Conservation (phyloP, 2,888 invertebrate species). For the Hypomecis punctinalis region DNA sequence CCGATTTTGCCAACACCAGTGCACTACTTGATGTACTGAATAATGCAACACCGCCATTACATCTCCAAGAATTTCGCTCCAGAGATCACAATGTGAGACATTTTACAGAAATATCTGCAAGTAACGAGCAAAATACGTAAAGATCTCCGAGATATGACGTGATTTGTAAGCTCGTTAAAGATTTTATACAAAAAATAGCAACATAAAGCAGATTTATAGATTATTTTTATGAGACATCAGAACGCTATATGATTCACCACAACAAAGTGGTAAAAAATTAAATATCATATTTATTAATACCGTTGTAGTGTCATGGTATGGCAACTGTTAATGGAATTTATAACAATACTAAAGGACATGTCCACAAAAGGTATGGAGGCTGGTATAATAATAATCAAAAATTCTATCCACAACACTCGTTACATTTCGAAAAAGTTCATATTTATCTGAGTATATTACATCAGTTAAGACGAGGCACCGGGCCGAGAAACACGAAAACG, state of each 20-base stretch:
- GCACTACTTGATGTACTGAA: slow-evolving; percentile 28
- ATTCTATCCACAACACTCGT: no score
- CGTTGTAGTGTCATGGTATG: no score
- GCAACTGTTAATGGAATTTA: no score
- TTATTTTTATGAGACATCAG: slow-evolving; percentile 7
- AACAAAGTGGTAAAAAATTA: slow-evolving; percentile 3
- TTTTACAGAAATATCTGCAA: slow-evolving; percentile 27
- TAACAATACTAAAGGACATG: slow-evolving; percentile 3
- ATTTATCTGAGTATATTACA: no score
- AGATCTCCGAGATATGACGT: slow-evolving; percentile 18
- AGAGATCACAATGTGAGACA: slow-evolving; percentile 41
- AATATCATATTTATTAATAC: no score
- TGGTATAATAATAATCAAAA: no score
- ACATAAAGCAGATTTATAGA: slow-evolving; percentile 22
- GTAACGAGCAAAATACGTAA: slow-evolving; percentile 27
- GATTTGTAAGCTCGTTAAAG: slow-evolving; percentile 23
- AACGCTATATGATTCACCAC: slow-evolving; percentile 4
- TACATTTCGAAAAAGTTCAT: no score
- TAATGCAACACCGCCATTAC: slow-evolving; percentile 43
- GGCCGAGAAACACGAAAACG: no score
- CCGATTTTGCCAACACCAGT: slow-evolving; percentile 8
- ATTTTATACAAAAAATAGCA: slow-evolving; percentile 11
- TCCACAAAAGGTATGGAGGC: no score
- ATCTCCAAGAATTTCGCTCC: slow-evolving; percentile 31
- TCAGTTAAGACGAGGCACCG: no score